Percentiles rank a stretch among this genome's conserved stretches.
These are phyloP conservation scores for Catalaphyllia jardinei DNA, from an alignment of 64 coral and sea anemone species.

Conservation along the genomic window DNA sequence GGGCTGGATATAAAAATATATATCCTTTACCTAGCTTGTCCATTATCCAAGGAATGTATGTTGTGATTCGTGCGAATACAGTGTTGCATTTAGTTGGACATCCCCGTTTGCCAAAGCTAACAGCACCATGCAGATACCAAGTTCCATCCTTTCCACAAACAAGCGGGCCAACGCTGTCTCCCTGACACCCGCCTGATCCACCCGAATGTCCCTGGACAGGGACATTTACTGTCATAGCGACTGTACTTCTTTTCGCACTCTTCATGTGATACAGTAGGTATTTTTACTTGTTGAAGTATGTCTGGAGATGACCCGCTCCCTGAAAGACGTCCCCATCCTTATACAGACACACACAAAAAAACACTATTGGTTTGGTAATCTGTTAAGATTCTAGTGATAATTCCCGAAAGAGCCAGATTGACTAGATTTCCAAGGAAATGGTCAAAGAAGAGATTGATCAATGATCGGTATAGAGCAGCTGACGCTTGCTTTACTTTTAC, in stretches of 20 bases:
- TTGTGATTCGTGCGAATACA: conserved; percentile 56
- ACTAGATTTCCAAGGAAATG: too few relatives aligned
- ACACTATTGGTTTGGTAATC: background rate
- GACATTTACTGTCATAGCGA: conserved; percentile 43
- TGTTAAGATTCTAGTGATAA: too few relatives aligned
- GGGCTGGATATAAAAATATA: too few relatives aligned
- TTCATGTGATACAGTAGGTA: conserved; percentile 67
- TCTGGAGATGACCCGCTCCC: conserved; percentile 37
- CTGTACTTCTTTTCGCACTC: conserved; percentile 64
- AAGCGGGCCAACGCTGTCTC: conserved; percentile 64
- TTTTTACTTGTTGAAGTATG: conserved; percentile 60
- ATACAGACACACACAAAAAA: too few relatives aligned
- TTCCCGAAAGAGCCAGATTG: too few relatives aligned
- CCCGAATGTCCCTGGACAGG: conserved; percentile 58
- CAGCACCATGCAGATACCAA: conserved; percentile 51
- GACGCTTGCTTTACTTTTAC: too few relatives aligned
- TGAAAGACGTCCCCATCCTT: conserved; percentile 68
- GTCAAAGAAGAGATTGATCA: too few relatives aligned
- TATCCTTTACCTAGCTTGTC: conserved; percentile 21
- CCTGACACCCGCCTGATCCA: conserved; percentile 62
- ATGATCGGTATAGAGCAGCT: too few relatives aligned
- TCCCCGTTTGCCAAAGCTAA: conserved; percentile 44
- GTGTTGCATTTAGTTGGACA: conserved; percentile 55
- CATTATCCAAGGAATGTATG: conserved; percentile 55
- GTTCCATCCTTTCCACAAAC: conserved; percentile 36